Evolutionary conservation across 1,140 invertebrate genomes (phyloP), one percentile per base, ranked within the genome.

Genomic region (Sarcophaga bullata): DNA sequence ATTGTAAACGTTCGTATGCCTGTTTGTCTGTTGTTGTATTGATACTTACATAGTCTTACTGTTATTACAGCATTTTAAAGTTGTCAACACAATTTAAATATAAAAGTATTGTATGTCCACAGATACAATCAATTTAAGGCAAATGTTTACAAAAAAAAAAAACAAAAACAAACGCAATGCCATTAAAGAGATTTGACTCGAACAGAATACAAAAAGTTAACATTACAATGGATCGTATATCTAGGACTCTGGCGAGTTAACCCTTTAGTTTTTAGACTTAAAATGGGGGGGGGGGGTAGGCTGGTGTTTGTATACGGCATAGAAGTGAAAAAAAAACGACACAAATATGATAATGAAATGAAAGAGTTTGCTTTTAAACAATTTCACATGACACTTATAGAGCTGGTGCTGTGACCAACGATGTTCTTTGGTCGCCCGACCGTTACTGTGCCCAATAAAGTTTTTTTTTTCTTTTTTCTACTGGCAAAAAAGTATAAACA

Each of bases 41-140:
- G 75, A 49, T 19, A 17, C 75, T 50, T 8, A 19, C 11, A 78
- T n/a, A 50, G 48, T 52, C 48, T 50, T 25, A 72, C 6, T 72
- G 47, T 52, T 50, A 50, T 78, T 78, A 78, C 75, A 50, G 49
- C 75, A 50, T 78, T 78, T 78, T 78, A 78, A 78, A 78, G 75
- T 78, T 78, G 75, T 78, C 75, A 78, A 78, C 75, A 78, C 75
- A 78, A 78, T 78, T 78, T 78, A 78, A 78, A 78, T 78, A 78
- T 78, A 78, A 37, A 37, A 37, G 25, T 37, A 37, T 37, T 37
- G 25, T 37, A 37, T 37, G 25, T 37, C 50, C 13, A 52, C 6
- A 52, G 50, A 52, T 68, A 68, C 50, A 78, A 78, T 48, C 75
- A 78, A 78, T 78, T 78, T 48, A 78, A 50, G 50, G 48, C 19